Percentiles rank a stretch among this genome's conserved stretches.
Conservation (phyloP, 2,797 vertebrate genomes). For the Miichthys miiuy region DNA sequence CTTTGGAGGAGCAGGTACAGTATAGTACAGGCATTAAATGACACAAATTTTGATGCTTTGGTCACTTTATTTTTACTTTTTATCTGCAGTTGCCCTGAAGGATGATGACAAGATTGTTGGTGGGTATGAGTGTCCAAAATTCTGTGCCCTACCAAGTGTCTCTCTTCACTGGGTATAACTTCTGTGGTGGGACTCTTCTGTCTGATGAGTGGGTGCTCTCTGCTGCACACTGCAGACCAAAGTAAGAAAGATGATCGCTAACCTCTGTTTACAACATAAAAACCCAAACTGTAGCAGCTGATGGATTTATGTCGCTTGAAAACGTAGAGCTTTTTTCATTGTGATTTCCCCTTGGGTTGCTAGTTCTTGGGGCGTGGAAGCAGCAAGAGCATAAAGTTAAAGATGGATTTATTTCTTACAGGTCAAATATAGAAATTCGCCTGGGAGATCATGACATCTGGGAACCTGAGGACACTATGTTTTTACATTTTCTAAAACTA, state of each 20-base stretch:
- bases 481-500: neutral
- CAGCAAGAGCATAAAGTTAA: neutral
- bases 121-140: slow-evolving; percentile 84
- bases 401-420: slow-evolving; percentile 4
- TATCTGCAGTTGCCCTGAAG: slow-evolving; percentile 67
- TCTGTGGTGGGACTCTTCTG: slow-evolving; percentile 87
- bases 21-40: neutral
- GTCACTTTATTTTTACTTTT: neutral
- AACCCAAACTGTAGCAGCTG: neutral
- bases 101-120: slow-evolving; percentile 87
- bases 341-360: neutral
- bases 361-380: neutral
- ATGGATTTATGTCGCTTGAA: neutral
- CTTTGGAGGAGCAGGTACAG: slow-evolving; percentile 70
- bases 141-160: slow-evolving; percentile 87
- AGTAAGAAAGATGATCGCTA: slow-evolving; percentile 66
- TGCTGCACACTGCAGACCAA: slow-evolving; percentile 86
- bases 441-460: slow-evolving; percentile 85
- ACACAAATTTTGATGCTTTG: neutral
- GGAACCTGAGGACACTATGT: slow-evolving; percentile 63
- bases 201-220: slow-evolving; percentile 86
- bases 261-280: neutral
- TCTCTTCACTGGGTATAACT: slow-evolving; percentile 85
- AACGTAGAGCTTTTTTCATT: neutral
- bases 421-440: slow-evolving; percentile 80